Base-by-base conservation (phyloP, 2,888 invertebrate genomes). In the Drosophila siamana region DNA sequence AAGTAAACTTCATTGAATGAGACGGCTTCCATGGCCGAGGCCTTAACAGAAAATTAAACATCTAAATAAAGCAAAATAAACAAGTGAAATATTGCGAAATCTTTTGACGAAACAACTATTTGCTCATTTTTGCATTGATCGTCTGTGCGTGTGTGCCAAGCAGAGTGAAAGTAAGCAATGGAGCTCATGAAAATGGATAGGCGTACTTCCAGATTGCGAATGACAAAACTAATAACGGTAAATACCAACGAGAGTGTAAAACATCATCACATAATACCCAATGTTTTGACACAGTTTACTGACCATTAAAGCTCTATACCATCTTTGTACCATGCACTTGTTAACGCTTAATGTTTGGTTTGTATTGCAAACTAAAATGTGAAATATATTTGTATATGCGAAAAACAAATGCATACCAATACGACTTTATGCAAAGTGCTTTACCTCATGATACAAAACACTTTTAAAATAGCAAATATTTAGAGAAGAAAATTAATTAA, bases 151-250 rank as follows among this genome's bases (percentile, higher is more conserved):
- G 65, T 65, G 62, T 67, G 64, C 15, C 48, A 55, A 62, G 69
- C 54, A 55, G 65, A 88, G 88, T 86, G 88, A 86, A 84, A 86
- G 83, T 83, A 69, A 86, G 72, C 65, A 86, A 81, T 86, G 75
- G 75, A 77, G 74, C 77, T 78, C 63, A 86, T 80, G 62, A 83
- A 86, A 77, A 80, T 90, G 86, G 79, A 87, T 79, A 88, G 82
- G 70, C 85, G 87, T 24, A 44, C 43, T 44, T 15, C 38, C 44
- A 38, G 61, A 78, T 84, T 86, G 66, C 74, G 72, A 77, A 81
- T 85, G 69, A 81, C 80, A 44, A 88, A 88, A 69, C 81, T 78
- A 77, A 84, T 85, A 83, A 86, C 88, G 85, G 90, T 90, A 81
- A 88, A 89, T 86, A 55, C 48, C 16, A 62, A 40, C 48, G 38